phyloP scores from a whole-genome alignment of 2,888 invertebrate genomes.

The Temnothorax rugatulus region DNA sequence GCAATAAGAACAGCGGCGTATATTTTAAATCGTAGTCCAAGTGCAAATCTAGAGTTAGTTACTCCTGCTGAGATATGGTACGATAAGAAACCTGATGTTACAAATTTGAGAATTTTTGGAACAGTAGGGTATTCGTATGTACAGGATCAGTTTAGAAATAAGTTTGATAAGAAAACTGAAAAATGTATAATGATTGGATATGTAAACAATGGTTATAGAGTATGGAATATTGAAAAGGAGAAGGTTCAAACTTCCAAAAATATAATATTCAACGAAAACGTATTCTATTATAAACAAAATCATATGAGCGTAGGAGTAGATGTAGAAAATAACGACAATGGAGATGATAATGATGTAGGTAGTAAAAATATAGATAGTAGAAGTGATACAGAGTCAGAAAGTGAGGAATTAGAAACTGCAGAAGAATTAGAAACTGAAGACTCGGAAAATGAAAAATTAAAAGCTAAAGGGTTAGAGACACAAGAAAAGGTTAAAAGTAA shows the following conservation, averaged over 20 bases:
- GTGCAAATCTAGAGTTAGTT: background rate
- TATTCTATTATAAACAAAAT: background rate
- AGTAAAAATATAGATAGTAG: too few relatives aligned
- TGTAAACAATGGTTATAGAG: background rate
- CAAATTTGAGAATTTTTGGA: background rate
- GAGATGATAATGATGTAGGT: background rate
- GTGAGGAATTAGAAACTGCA: too few relatives aligned
- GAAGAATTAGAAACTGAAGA: slow-evolving; percentile 25
- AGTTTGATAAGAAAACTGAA: background rate
- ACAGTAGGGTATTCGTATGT: background rate
- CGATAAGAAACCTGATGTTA: background rate
- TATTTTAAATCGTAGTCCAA: background rate
- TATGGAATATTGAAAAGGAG: background rate
- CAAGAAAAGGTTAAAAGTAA: background rate
- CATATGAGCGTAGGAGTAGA: background rate
- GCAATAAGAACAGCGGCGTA: too few relatives aligned
- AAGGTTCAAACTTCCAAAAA: background rate
- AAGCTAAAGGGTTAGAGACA: background rate
- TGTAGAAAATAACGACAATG: background rate
- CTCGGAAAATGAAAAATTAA: background rate
- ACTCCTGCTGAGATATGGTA: background rate
- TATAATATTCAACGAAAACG: background rate
- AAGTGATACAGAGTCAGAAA: too few relatives aligned
- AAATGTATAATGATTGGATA: background rate
- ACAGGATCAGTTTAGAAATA: background rate